Evolutionary conservation across 2,888 invertebrate genomes (phyloP).

Genomic region (Tipula unca): DNA sequence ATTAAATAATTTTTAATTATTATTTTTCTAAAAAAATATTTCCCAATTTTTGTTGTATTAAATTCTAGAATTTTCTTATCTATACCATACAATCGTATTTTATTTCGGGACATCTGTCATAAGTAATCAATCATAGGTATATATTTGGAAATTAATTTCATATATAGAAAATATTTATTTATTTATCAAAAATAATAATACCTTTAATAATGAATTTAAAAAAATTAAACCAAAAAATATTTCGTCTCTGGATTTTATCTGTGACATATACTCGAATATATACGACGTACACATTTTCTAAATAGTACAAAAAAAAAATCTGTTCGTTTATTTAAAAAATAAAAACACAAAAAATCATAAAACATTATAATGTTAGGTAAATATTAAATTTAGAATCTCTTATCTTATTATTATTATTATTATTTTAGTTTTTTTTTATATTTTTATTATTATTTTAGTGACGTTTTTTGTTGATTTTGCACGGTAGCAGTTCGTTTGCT

Average conservation of each 20-base stretch:
- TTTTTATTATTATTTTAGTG: slow-evolving; percentile 16
- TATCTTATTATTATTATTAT: not conserved
- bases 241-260: not conserved
- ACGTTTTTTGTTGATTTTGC: slow-evolving; percentile 18
- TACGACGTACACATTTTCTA: not conserved
- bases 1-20: not conserved
- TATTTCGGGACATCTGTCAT: not conserved
- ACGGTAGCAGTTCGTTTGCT: slow-evolving; percentile 19
- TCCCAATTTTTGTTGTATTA: not conserved
- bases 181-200: not conserved
- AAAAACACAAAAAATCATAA: not conserved
- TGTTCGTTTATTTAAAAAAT: not conserved
- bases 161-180: not conserved
- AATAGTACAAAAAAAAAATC: not conserved
- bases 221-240: not conserved
- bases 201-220: not conserved
- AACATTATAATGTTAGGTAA: not conserved
- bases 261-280: not conserved
- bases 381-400: slow-evolving; percentile 14
- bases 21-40: not conserved
- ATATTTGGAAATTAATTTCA: not conserved
- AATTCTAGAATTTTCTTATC: not conserved
- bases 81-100: not conserved
- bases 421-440: not conserved
- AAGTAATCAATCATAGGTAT: not conserved